phyloP scores from a whole-genome alignment of 1,140 invertebrate species.

The Apis dorsata region DNA sequence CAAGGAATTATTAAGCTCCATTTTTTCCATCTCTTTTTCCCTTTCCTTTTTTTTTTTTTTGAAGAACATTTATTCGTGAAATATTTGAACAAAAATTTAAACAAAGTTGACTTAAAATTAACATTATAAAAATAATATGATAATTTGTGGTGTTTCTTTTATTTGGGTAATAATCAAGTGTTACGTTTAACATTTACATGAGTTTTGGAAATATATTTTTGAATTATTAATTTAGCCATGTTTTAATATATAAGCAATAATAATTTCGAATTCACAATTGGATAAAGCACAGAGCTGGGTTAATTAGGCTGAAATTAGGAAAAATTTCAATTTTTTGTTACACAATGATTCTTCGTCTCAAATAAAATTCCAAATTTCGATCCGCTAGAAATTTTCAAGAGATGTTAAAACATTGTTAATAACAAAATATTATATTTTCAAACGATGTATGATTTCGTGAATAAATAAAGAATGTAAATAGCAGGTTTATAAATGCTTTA shows the following conservation, averaged over 20 bases:
- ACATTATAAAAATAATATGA: background rate
- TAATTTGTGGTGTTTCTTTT: background rate
- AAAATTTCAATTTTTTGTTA: too few relatives aligned
- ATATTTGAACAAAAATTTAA: conserved; percentile 18
- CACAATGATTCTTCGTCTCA: too few relatives aligned
- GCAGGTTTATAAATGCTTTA: conserved; percentile 6
- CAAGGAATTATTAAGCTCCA: background rate
- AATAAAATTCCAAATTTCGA: background rate
- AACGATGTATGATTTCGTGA: too few relatives aligned
- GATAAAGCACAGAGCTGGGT: background rate
- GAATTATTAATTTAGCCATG: too few relatives aligned
- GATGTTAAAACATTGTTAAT: background rate
- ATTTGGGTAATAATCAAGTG: background rate
- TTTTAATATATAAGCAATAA: too few relatives aligned
- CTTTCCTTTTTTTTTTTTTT: background rate
- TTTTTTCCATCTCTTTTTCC: background rate
- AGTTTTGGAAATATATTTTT: background rate
- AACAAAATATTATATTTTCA: background rate
- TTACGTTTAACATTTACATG: background rate
- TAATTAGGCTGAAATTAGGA: background rate
- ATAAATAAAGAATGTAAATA: too few relatives aligned
- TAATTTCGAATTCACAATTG: background rate
- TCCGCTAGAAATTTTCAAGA: background rate
- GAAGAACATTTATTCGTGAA: conserved; percentile 45
- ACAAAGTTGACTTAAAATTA: background rate